These are phyloP conservation scores for Phaethornis superciliosus DNA, from an alignment of 2,113 vertebrate genomes.

Conservation along the genomic window DNA sequence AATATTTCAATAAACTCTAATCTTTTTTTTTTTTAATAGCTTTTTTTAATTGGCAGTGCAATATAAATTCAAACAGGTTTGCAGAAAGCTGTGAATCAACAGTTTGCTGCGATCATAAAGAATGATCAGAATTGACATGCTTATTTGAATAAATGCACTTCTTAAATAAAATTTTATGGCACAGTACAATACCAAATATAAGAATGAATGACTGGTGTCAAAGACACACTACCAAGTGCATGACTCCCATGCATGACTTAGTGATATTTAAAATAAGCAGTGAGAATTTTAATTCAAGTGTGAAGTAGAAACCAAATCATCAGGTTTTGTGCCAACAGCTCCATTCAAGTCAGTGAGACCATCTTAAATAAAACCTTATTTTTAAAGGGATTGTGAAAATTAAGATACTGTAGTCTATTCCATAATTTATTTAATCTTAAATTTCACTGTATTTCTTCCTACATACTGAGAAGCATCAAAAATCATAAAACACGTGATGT, in stretches of 20 bases:
- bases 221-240: neutral
- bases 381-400: neutral
- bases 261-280: neutral
- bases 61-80: neutral
- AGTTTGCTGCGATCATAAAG: constrained; percentile 6
- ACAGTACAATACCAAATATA: neutral
- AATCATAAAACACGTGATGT: neutral
- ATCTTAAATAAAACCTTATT: neutral
- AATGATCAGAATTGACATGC: neutral
- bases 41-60: neutral
- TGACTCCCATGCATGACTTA: neutral
- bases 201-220: neutral
- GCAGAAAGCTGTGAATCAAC: constrained; percentile 12
- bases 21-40: neutral
- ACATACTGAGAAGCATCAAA: neutral
- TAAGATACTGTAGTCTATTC: neutral
- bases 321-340: neutral
- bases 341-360: neutral
- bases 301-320: neutral
- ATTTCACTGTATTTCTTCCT: neutral
- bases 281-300: neutral
- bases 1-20: constrained; percentile 41
- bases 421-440: neutral
- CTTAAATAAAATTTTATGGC: constrained; percentile 72
- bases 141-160: constrained; percentile 4